phyloP scores from a whole-genome alignment of 2,888 invertebrate genomes.

The Acanthacorydalis orientalis region DNA sequence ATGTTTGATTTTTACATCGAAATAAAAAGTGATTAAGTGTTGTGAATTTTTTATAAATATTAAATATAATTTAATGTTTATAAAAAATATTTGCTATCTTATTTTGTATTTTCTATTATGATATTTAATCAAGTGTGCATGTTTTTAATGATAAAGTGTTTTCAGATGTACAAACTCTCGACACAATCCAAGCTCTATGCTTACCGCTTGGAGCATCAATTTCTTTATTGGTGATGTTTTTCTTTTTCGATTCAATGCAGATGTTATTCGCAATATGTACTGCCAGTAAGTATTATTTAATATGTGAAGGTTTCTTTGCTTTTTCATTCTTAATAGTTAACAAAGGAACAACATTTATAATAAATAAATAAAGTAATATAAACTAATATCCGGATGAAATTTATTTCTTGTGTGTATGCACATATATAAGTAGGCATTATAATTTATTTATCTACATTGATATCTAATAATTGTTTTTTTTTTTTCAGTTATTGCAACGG shows the following conservation, averaged over 20 bases:
- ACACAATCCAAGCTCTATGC: conserved; percentile 94
- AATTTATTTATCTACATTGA: conserved; percentile 2
- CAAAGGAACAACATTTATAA: too few species aligned
- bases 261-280: conserved; percentile 91
- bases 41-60: too few species aligned
- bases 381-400: too few species aligned
- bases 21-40: too few species aligned
- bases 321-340: too few species aligned
- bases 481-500: conserved; percentile 77
- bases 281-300: conserved; percentile 57
- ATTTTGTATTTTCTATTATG: too few species aligned
- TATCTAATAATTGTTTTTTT: conserved; percentile 8
- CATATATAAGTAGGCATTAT: neutral
- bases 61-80: too few species aligned
- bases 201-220: conserved; percentile 91
- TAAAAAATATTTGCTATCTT: too few species aligned
- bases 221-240: conserved; percentile 93
- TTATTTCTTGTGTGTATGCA: too few species aligned
- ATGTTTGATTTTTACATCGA: too few species aligned
- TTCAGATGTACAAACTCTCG: conserved; percentile 65
- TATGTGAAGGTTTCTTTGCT: neutral
- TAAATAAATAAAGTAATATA: too few species aligned
- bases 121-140: neutral
- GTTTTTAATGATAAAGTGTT: conserved; percentile 9
- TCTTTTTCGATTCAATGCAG: conserved; percentile 98